These are phyloP conservation scores for Cerceris rybyensis DNA, from an alignment of 2,888 invertebrate species.

Conservation along the genomic window DNA sequence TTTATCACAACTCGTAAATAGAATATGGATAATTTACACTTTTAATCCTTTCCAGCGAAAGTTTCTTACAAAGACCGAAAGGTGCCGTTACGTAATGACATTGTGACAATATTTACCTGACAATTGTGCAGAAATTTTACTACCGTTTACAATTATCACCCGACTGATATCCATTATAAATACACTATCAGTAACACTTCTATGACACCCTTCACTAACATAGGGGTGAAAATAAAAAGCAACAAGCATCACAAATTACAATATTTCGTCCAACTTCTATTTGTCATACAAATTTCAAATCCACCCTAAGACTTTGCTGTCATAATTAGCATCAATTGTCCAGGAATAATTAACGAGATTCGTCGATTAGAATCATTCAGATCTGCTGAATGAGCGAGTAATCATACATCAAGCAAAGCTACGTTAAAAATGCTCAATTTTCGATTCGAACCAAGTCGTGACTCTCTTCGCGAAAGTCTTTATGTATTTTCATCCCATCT, in stretches of 20 bases:
- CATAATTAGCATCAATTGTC: neutral
- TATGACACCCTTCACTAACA: too few species aligned
- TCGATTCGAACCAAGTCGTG: slow-evolving; percentile 11
- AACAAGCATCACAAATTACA: neutral
- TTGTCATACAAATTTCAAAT: neutral
- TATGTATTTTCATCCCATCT: neutral
- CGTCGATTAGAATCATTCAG: neutral
- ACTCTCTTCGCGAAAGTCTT: neutral
- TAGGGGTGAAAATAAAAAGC: too few species aligned
- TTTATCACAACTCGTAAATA: neutral
- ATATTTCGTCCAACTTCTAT: neutral
- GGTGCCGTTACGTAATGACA: too few species aligned
- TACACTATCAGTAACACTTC: too few species aligned
- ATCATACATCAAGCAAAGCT: neutral
- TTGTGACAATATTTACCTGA: too few species aligned
- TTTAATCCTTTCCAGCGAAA: too few species aligned
- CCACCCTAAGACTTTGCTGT: neutral
- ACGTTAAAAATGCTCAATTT: neutral
- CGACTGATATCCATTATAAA: too few species aligned
- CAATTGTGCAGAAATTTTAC: too few species aligned
- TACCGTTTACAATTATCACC: too few species aligned
- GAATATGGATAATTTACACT: too few species aligned
- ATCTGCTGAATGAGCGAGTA: neutral
- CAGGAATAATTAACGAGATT: neutral
- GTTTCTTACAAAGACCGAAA: too few species aligned